Base-by-base conservation (phyloP, 2,888 invertebrate genomes). In the Morpho achilles region DNA sequence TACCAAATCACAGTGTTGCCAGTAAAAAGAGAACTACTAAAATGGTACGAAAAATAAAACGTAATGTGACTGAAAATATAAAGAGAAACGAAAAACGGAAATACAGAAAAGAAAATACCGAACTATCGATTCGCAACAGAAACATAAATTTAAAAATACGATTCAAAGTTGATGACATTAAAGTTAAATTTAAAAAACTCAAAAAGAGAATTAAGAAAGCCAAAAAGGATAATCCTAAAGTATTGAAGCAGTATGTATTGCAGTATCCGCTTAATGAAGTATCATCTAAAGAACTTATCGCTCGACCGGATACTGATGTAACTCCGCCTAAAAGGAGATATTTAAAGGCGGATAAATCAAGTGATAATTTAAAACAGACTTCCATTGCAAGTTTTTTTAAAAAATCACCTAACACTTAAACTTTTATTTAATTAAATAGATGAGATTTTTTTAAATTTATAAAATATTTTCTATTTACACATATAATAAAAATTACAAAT, bases 381-480 rank as follows among this genome's bases (percentile, higher is more conserved):
- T 81, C 81, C 0, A 76, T 89, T 22, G 69, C 79, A 6, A 83
- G 66, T 32, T 88, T 87, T 61, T 87, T 88, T 51, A 81, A 76
- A 61, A 9, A 16, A 32, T 54, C 53, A 9, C 53, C 47, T 44
- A 52, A 52, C 8, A 8, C 10, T 1, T 32, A 3, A 32, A 32
- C 1, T 32, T 32, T 3, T 5, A 32, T 32, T 32, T 32, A 32
- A 32, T 32, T 32, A 32, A 32, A 32, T 32, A 16, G 32, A 32
- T 3, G 32, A 5, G 32, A 5, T 32, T 32, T 32, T 32, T 32
- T 32, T 32, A 5, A n/a, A 3, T 32, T 32, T 32, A 32, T 32
- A 32, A 32, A 32, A 32, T 32, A 32, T 32, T 3, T 32, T 32
- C 32, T 32, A 32, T 32, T 32, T 32, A 32, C 5, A 23, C 4